Base-by-base conservation (phyloP, 2,797 vertebrate species). In the Astyanax mexicanus region DNA sequence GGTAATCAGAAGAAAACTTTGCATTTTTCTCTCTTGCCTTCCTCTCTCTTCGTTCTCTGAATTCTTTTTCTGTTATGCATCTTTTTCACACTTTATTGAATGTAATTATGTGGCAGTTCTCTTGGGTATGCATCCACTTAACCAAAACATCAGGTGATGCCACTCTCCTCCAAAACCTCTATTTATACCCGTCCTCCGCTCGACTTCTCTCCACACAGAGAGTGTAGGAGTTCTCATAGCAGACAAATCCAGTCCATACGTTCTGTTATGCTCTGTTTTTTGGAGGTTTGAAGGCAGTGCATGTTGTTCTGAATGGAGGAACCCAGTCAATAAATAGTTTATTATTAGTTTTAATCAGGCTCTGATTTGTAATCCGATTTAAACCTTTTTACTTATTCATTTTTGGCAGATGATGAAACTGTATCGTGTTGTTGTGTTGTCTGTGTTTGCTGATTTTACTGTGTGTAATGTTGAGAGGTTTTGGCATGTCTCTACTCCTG, bases 151-250 rank as follows among this genome's bases (percentile, higher is more conserved):
- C 45, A 47, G 45, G 45, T 3, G 15, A 13, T 42, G 2, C 42
- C 37, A 38, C 45, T 37, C 12, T 91, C 67, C 89, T 77, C 87
- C 68, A 83, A 76, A 73, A 79, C 84, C 80, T 72, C 76, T 69
- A 72, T 85, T 78, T 70, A 85, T 44, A 80, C 80, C 74, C 80
- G 80, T 12, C 3, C 82, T 74, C 86, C 82, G 42, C 42, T 3
- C 42, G 11, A 37, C 9, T 38, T 11, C 13, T 44, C 38, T 40
- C 38, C 11, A 9, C 11, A 3, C 38, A 5, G 38, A 40, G 38
- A 11, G 11, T 38, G 38, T 40, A 40, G 38, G 38, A 40, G 38
- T 40, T 4, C 11, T 40, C 11, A 12, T 11, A 38, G 11, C 40
- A 42, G 6, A 44, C 7, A 6, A 44, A 42, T 12, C 42, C 11